Conservation (phyloP, 2,113 vertebrate species). For the Argyrosomus japonicus region DNA sequence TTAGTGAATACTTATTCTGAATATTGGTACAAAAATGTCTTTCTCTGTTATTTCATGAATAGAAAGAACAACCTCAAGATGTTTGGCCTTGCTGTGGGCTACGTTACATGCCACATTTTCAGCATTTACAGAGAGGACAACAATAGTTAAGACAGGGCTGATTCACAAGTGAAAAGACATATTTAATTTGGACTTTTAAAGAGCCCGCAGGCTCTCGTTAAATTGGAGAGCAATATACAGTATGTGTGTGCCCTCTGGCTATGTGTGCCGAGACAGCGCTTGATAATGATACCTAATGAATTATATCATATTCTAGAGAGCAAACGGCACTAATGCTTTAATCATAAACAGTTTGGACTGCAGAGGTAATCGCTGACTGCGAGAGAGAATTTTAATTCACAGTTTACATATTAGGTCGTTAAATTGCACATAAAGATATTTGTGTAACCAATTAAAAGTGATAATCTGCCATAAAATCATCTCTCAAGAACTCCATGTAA, state of each 20-base stretch:
- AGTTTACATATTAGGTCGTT: conserved; percentile 16
- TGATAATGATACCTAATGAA: conserved; percentile 40
- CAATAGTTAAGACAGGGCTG: neutral
- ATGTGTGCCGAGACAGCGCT: conserved; percentile 9
- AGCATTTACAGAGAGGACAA: neutral
- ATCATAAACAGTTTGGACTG: conserved; percentile 32
- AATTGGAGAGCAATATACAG: neutral
- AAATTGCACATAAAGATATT: conserved; percentile 36
- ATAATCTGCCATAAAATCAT: conserved; percentile 48
- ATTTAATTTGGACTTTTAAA: conserved; percentile 20
- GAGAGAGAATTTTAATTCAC: conserved; percentile 24
- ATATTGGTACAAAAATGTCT: neutral
- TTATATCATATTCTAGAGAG: conserved; percentile 11
- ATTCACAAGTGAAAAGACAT: conserved; percentile 1
- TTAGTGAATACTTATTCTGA: neutral
- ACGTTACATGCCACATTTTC: conserved; percentile 23
- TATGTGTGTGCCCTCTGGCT: conserved; percentile 26
- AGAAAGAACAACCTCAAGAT: neutral
- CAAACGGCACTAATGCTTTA: conserved; percentile 23
- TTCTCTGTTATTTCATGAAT: conserved; percentile 8
- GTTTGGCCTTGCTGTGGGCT: conserved; percentile 1
- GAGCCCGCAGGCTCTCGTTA: conserved; percentile 25
- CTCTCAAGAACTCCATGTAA: conserved; percentile 14
- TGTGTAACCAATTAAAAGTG: conserved; percentile 51
- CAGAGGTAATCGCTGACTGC: conserved; percentile 7